Evolutionary conservation across 2,888 invertebrate species (phyloP).

Genomic region (Noctua pronuba): DNA sequence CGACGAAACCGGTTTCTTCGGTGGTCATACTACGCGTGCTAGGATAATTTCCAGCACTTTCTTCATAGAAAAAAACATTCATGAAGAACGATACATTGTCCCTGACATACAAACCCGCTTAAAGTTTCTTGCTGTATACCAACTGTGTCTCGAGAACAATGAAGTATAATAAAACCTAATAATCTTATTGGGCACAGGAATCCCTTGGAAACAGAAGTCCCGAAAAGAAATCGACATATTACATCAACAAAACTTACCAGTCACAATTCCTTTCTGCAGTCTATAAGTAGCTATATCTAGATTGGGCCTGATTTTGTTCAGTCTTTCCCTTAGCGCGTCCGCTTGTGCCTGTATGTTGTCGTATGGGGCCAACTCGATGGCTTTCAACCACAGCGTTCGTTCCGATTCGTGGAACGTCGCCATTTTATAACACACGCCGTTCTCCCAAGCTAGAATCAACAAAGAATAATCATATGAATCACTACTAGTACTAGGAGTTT

Average conservation of each 20-base stretch:
- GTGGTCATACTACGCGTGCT: no score
- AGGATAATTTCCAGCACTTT: not conserved
- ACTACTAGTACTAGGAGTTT: not conserved
- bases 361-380: constrained; percentile 96
- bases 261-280: constrained; percentile 92
- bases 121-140: not conserved
- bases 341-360: constrained; percentile 95
- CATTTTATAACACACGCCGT: constrained; percentile 95
- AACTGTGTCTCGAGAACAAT: not conserved
- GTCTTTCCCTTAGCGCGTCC: constrained; percentile 91
- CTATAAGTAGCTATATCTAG: constrained; percentile 93
- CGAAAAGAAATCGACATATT: no score
- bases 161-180: not conserved
- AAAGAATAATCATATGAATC: constrained; percentile 2
- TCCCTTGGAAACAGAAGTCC: not conserved
- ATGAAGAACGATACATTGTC: not conserved
- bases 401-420: constrained; percentile 95
- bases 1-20: no score
- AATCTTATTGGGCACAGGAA: not conserved
- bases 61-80: no score
- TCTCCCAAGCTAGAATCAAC: constrained; percentile 93
- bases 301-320: constrained; percentile 91
- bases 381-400: constrained; percentile 96
- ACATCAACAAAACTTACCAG: constrained; percentile 87
- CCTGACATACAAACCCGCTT: not conserved